phyloP scores from a whole-genome alignment of 2,797 vertebrate species.

The Clamator glandarius region DNA sequence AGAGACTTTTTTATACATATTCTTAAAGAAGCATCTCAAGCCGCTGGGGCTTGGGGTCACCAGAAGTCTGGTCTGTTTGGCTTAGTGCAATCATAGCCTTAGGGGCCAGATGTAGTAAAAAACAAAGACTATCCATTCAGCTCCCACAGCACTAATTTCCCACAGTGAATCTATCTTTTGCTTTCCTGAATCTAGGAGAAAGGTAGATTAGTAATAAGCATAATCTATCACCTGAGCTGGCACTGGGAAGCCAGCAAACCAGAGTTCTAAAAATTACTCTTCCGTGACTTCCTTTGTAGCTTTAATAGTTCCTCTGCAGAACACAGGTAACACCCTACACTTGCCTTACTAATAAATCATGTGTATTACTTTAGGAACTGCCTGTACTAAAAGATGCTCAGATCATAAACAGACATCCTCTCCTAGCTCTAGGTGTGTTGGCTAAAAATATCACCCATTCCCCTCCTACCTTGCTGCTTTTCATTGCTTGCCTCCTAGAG shows the following conservation, averaged over 20 bases:
- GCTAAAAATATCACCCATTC: conserved; percentile 32
- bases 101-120: not conserved
- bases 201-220: not conserved
- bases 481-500: not conserved
- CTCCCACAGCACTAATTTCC: not conserved
- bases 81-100: not conserved
- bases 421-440: not conserved
- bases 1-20: not conserved
- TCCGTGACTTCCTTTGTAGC: not conserved
- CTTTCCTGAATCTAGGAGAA: not conserved
- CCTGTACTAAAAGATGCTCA: conserved; percentile 21
- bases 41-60: not conserved
- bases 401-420: not conserved
- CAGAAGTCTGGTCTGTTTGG: conserved; percentile 9
- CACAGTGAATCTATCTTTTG: not conserved
- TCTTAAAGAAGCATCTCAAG: conserved; percentile 10
- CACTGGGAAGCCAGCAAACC: not conserved
- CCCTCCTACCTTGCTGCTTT: conserved; percentile 24
- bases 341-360: not conserved
- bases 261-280: conserved; percentile 25
- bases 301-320: conserved; percentile 13
- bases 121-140: too few species aligned
- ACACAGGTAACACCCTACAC: not conserved
- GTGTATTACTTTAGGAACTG: not conserved
- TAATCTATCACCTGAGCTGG: not conserved